Percentiles rank a stretch among this genome's conserved stretches.
These are phyloP conservation scores for Momotus momota DNA, from an alignment of 2,797 vertebrate species.

Conservation along the genomic window DNA sequence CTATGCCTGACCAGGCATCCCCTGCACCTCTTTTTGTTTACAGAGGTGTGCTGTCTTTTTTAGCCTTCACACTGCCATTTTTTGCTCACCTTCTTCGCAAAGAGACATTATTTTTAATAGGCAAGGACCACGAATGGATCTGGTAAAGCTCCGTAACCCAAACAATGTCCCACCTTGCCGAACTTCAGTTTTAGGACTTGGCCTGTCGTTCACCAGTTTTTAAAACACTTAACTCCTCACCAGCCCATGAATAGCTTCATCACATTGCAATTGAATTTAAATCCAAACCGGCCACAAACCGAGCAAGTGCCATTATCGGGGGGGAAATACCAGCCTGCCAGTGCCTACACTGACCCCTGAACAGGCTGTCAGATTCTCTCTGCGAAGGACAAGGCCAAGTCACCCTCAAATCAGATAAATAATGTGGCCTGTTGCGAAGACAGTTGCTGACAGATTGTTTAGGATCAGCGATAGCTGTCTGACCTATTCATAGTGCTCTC, in stretches of 20 bases:
- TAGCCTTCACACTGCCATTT: not conserved
- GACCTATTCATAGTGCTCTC: constrained; percentile 61
- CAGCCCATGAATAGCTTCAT: not conserved
- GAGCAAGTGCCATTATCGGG: not conserved
- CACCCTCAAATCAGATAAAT: not conserved
- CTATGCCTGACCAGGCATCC: not conserved
- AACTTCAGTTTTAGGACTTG: not conserved
- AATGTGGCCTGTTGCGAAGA: not conserved
- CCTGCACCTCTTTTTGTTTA: constrained; percentile 18
- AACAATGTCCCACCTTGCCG: not conserved
- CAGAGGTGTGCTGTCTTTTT: not conserved
- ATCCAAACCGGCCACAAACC: not conserved
- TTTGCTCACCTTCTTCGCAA: not conserved
- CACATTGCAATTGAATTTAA: not conserved
- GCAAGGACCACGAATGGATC: not conserved
- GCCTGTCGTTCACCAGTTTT: not conserved
- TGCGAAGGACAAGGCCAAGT: not conserved
- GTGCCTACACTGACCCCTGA: not conserved
- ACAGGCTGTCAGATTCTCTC: not conserved
- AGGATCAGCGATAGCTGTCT: constrained; percentile 47
- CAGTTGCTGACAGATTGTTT: constrained; percentile 40
- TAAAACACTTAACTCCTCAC: not conserved
- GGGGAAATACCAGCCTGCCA: not conserved
- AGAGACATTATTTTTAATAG: not conserved
- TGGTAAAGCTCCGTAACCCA: not conserved